Evolutionary conservation across 2,888 invertebrate species (phyloP).

Genomic region (Andrena marginata): DNA sequence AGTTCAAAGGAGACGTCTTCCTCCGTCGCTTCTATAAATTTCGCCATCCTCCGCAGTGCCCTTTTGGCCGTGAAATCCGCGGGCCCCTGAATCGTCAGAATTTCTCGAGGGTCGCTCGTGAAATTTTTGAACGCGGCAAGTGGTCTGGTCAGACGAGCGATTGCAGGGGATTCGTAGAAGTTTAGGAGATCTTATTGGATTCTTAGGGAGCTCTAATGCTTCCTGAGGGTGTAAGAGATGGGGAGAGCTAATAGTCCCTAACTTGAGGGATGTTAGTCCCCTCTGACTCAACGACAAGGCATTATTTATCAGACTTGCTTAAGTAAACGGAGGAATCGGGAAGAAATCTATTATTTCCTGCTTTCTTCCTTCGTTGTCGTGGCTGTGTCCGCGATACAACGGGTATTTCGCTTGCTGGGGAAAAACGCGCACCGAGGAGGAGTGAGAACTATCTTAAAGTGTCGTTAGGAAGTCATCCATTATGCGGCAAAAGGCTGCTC

Average conservation of each 20-base stretch:
- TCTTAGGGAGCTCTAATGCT: too few species aligned
- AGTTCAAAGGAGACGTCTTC: slow-evolving; percentile 41
- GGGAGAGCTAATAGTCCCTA: too few species aligned
- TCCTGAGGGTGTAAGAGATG: too few species aligned
- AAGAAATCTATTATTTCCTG: slow-evolving; percentile 79
- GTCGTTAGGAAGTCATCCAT: slow-evolving; percentile 83
- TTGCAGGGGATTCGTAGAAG: too few species aligned
- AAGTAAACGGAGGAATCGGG: slow-evolving; percentile 40
- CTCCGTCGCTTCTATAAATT: slow-evolving; percentile 41
- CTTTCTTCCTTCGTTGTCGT: slow-evolving; percentile 58
- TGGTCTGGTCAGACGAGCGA: not conserved
- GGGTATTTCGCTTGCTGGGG: slow-evolving; percentile 55
- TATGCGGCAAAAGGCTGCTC: slow-evolving; percentile 78
- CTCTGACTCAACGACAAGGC: slow-evolving; percentile 44
- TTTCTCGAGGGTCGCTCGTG: not conserved
- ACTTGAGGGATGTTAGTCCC: too few species aligned
- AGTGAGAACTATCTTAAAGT: slow-evolving; percentile 82
- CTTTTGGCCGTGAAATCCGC: slow-evolving; percentile 32
- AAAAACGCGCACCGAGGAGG: slow-evolving; percentile 69
- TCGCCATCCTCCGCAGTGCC: slow-evolving; percentile 34
- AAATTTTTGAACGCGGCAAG: not conserved
- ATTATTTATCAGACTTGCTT: slow-evolving; percentile 49
- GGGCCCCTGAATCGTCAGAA: slow-evolving; percentile 23
- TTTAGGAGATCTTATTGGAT: too few species aligned
- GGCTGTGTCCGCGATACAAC: slow-evolving; percentile 15